These are phyloP conservation scores for Anabas testudineus DNA, from an alignment of 2,797 vertebrate genomes.

Conservation along the genomic window DNA sequence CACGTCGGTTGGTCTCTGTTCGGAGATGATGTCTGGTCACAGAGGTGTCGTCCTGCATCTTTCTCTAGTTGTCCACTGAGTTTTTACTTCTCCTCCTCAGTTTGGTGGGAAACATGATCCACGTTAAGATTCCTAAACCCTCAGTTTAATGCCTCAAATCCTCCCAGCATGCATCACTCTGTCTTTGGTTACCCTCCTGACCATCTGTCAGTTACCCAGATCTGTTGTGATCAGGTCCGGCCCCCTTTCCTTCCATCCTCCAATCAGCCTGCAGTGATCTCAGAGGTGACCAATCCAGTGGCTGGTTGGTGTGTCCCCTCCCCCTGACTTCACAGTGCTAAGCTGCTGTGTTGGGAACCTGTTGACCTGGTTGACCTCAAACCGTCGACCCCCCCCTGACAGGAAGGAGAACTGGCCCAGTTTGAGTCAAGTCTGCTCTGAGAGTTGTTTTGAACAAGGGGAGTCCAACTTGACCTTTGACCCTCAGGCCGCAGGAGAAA, in stretches of 20 bases:
- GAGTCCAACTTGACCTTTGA: background rate
- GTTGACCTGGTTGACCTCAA: slow-evolving; percentile 8
- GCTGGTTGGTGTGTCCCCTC: background rate
- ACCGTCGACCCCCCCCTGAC: background rate
- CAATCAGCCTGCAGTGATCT: slow-evolving; percentile 2
- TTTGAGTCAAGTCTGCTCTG: background rate
- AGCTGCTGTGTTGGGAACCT: slow-evolving; percentile 4
- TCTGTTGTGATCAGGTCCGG: background rate
- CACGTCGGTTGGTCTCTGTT: too few species aligned
- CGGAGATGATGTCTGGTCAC: too few species aligned
- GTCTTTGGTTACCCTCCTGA: background rate
- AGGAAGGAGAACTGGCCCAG: background rate
- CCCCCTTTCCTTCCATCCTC: background rate
- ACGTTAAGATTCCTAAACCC: background rate
- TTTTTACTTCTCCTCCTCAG: too few species aligned
- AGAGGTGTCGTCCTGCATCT: too few species aligned
- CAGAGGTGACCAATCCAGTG: slow-evolving; percentile 9
- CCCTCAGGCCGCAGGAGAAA: slow-evolving; percentile 4
- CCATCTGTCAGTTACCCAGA: background rate
- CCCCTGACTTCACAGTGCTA: background rate
- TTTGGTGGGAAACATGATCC: too few species aligned
- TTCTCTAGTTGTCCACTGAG: too few species aligned
- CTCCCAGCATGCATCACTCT: slow-evolving; percentile 18
- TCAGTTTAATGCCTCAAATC: too few species aligned
- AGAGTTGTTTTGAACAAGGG: background rate